A percentile compares a stretch with the other conserved stretches of the same genome.
These are phyloP conservation scores for Caenorhabditis imperialis DNA, from an alignment of 2,888 invertebrate species.

Conservation along the genomic window DNA sequence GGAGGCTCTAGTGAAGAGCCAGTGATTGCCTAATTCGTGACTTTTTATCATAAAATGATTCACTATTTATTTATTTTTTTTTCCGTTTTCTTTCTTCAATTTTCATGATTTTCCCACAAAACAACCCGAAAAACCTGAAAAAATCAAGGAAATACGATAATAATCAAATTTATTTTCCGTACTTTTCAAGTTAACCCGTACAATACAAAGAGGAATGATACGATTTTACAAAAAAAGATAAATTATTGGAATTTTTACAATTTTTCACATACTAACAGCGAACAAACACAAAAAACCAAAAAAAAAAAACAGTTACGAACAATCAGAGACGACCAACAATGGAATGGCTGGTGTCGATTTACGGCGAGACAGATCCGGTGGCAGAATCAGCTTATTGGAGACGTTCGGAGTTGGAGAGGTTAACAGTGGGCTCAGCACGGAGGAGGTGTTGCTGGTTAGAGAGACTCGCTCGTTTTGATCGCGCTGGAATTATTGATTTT, in stretches of 20 bases:
- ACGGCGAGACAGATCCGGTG: constrained; percentile 29
- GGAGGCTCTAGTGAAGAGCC: constrained; percentile 3
- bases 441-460: constrained; percentile 28
- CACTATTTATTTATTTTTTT: no score
- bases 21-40: no score
- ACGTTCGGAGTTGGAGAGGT: background rate
- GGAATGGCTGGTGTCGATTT: constrained; percentile 56
- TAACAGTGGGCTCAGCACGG: constrained; percentile 10
- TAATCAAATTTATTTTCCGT: background rate
- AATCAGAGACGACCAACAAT: constrained; percentile 52
- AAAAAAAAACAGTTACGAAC: constrained; percentile 11
- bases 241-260: background rate
- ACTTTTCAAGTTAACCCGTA: background rate
- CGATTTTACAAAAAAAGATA: background rate
- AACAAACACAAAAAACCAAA: background rate
- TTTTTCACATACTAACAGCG: background rate
- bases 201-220: background rate
- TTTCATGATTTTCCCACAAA: no score
- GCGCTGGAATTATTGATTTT: constrained; percentile 28
- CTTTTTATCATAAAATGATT: no score
- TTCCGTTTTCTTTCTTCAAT: no score
- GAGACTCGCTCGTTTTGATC: constrained; percentile 42
- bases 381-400: constrained; percentile 35
- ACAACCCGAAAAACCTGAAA: no score
- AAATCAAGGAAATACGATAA: constrained; percentile 9